Evolutionary conservation across 1,140 invertebrate genomes (phyloP), one percentile per base, ranked within the genome.

Genomic region (Notospermus geniculatus): DNA sequence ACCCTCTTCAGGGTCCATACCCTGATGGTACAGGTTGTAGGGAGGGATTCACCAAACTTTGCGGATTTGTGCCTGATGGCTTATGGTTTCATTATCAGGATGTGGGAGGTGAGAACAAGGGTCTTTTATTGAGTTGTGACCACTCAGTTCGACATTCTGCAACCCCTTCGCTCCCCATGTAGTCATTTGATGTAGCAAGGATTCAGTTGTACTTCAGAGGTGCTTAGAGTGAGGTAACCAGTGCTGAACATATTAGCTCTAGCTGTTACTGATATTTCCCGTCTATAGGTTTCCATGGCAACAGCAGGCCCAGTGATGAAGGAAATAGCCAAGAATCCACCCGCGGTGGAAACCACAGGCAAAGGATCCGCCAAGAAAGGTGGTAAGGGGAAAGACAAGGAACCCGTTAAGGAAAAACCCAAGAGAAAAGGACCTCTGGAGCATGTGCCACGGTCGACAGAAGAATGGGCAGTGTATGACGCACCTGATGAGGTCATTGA

Each of bases 401-500:
- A 59, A 61, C 28, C 55, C 9, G 36, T 54, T 1, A 71, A 75
- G 52, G 75, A 77, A 59, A 80, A 77, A 64, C 71, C 74, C 17
- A 80, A 78, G 59, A 50, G 77, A 13, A 78, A 75, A 57, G 75
- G 72, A 13, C 73, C 77, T 9, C 36, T 75, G 27, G 78, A 80
- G 66, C 53, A 61, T 32, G n/a, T 79, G n/a, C 76, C 79, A 5
- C 19, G 54, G 1, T 64, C 65, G 27, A 30, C 67, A 5, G 79
- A 80, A 59, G 75, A 79, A 19, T 80, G 79, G 79, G 68, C 77
- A 7, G 56, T 69, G 1, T 80, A 75, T 68, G 77, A 79, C 54
- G 65, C 65, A n/a, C 75, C 79, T 25, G 77, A 79, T 64, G 79
- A 79, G 65, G 63, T 73, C 15, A 55, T 78, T n/a, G 78, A 78